Evolutionary conservation across 2,113 vertebrate genomes (phyloP).

Genomic region (Pelmatolapia mariae): DNA sequence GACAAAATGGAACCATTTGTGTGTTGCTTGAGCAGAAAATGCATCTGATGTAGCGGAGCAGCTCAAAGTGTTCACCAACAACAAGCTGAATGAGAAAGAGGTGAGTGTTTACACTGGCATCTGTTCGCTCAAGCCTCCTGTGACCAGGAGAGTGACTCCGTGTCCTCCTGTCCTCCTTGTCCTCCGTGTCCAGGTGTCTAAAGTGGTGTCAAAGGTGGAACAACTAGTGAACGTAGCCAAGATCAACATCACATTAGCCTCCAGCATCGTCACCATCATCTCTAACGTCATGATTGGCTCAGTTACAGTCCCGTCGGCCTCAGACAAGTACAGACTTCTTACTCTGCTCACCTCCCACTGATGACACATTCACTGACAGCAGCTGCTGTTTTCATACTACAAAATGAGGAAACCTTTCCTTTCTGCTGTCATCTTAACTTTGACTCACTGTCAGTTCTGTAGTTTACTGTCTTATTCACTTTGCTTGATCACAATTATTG

Average conservation of each 20-base stretch:
- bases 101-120: conserved; percentile 4
- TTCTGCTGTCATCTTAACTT: neutral
- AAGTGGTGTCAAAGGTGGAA: conserved; percentile 84
- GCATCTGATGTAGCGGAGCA: conserved; percentile 83
- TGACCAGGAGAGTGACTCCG: neutral
- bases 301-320: conserved; percentile 59
- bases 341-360: conserved; percentile 46
- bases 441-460: neutral
- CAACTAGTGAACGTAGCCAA: conserved; percentile 83
- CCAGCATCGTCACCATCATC: conserved; percentile 86
- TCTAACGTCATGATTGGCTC: conserved; percentile 91
- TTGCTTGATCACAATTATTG: neutral
- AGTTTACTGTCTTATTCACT: neutral
- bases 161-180: neutral
- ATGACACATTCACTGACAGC: neutral
- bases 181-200: conserved; percentile 67
- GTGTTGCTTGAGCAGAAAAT: conserved; percentile 69
- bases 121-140: neutral
- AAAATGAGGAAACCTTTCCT: neutral
- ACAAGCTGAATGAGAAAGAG: conserved; percentile 78
- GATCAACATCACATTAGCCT: conserved; percentile 83
- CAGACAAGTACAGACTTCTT: conserved; percentile 73
- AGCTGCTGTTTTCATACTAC: neutral
- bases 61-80: conserved; percentile 80
- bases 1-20: neutral